Percentiles rank a stretch among this genome's conserved stretches.
These are phyloP conservation scores for Luperina nickerlii DNA, from an alignment of 2,888 invertebrate species.

Conservation along the genomic window DNA sequence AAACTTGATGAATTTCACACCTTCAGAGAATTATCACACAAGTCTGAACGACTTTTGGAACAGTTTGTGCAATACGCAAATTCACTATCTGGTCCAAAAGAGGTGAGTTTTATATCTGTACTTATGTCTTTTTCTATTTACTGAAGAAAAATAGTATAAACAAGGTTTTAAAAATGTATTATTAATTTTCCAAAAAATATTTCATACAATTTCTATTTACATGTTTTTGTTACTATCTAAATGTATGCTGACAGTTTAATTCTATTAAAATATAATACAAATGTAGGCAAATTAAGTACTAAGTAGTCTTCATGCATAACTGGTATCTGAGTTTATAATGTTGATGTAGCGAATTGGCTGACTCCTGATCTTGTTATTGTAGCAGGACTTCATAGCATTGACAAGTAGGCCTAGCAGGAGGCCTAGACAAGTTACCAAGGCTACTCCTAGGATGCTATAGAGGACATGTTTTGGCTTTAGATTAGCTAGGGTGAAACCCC, in stretches of 20 bases:
- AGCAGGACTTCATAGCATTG: conserved; percentile 80
- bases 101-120: conserved; percentile 87
- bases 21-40: conserved; percentile 94
- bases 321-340: conserved; percentile 79
- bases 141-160: conserved; percentile 6
- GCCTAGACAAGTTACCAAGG: conserved; percentile 80
- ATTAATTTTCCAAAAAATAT: conserved; percentile 49
- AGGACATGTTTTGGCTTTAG: conserved; percentile 85
- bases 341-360: conserved; percentile 85
- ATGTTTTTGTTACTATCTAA: conserved; percentile 66
- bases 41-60: conserved; percentile 93
- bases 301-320: conserved; percentile 77
- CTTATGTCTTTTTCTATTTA: not conserved
- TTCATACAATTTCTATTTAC: conserved; percentile 66
- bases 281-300: conserved; percentile 40
- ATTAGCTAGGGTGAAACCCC: conserved; percentile 76
- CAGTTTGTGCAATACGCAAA: conserved; percentile 94
- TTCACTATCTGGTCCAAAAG: conserved; percentile 91
- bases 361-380: conserved; percentile 79
- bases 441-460: conserved; percentile 86
- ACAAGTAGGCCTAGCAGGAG: conserved; percentile 83
- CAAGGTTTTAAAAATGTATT: conserved; percentile 45
- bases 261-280: conserved; percentile 53
- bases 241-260: conserved; percentile 57
- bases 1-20: conserved; percentile 94